phyloP scores from a whole-genome alignment of 2,888 invertebrate genomes.

The Coronaproctus castanopsis region DNA sequence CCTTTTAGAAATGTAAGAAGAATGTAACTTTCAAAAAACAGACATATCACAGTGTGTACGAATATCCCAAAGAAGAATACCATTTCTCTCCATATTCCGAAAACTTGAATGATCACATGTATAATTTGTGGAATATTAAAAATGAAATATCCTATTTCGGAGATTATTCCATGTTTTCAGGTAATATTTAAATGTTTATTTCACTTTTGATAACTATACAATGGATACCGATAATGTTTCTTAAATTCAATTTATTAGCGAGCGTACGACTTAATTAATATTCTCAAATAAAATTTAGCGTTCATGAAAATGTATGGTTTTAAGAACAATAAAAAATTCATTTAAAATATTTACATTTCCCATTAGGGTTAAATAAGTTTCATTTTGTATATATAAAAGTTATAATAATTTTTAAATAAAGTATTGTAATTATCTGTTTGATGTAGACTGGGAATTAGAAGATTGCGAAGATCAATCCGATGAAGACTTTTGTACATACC shows the following conservation, averaged over 20 bases:
- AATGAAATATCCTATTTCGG: conserved; percentile 7
- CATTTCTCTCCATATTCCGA: conserved; percentile 18
- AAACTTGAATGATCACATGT: conserved; percentile 5
- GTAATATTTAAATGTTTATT: conserved; percentile 25
- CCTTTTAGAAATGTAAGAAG: conserved; percentile 31
- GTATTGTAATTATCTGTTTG: too few relatives aligned
- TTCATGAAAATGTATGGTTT: too few relatives aligned
- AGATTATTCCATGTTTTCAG: conserved; percentile 35
- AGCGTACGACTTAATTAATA: too few relatives aligned
- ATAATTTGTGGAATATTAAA: conserved; percentile 1
- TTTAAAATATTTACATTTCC: too few relatives aligned
- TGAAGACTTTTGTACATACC: background rate
- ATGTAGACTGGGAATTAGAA: conserved; percentile 12
- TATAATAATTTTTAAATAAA: too few relatives aligned
- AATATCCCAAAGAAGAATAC: conserved; percentile 53
- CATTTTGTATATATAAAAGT: too few relatives aligned
- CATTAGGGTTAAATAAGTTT: too few relatives aligned
- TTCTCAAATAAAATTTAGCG: too few relatives aligned
- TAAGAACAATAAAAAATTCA: too few relatives aligned
- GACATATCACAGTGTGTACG: conserved; percentile 64
- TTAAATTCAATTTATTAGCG: too few relatives aligned
- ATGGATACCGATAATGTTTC: too few relatives aligned
- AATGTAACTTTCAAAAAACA: conserved; percentile 64
- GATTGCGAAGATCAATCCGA: conserved; percentile 4
- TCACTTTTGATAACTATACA: too few relatives aligned